A percentile compares a stretch with the other conserved stretches of the same genome.
Conservation (phyloP, 2,113 vertebrate species). For the Garra rufa region DNA sequence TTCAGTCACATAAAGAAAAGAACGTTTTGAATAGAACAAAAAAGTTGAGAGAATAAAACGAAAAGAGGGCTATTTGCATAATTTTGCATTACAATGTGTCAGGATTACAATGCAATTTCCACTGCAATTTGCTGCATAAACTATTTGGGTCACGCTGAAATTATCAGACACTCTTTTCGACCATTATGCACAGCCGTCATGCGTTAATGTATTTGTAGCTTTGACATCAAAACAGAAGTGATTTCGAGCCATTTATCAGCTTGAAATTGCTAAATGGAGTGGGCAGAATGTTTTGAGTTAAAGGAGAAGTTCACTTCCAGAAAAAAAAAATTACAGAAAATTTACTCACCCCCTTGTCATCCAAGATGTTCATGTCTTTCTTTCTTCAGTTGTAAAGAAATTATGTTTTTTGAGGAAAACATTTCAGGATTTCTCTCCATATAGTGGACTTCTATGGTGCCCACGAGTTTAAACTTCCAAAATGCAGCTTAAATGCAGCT, state of each 20-base stretch:
- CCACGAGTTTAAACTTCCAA: too few relatives aligned
- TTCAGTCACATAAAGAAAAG: background rate
- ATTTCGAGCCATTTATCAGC: background rate
- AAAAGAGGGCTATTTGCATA: background rate
- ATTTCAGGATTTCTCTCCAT: too few relatives aligned
- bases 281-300: background rate
- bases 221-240: background rate
- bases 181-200: background rate
- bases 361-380: too few relatives aligned
- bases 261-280: background rate
- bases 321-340: too few relatives aligned
- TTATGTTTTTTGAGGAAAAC: too few relatives aligned
- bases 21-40: background rate
- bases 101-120: background rate
- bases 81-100: background rate
- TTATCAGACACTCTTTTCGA: background rate
- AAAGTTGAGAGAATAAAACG: background rate
- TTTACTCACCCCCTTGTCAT: too few relatives aligned
- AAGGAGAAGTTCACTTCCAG: too few relatives aligned
- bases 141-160: background rate
- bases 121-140: background rate
- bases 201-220: background rate
- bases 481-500: too few relatives aligned
- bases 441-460: too few relatives aligned
- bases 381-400: too few relatives aligned